phyloP scores from a whole-genome alignment of 1,140 invertebrate species.

The Camponotus vicinus region DNA sequence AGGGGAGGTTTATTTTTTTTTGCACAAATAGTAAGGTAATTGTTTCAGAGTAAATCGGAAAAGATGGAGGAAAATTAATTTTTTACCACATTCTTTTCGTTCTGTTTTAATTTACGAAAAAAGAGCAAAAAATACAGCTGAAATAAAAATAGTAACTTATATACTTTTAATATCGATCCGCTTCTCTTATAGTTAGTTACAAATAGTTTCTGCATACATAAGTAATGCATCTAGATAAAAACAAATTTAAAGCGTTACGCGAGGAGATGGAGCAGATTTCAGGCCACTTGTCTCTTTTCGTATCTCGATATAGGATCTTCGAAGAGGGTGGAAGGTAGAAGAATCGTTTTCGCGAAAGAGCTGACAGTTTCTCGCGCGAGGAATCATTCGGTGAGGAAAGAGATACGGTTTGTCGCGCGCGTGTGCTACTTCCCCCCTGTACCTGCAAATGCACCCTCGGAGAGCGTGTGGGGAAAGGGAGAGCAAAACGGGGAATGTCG shows the following conservation, averaged over 20 bases:
- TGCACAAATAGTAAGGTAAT: not conserved
- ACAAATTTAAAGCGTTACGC: constrained; percentile 35
- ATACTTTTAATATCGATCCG: not conserved
- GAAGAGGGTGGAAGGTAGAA: not conserved
- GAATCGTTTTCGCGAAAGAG: constrained; percentile 40
- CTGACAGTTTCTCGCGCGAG: constrained; percentile 46
- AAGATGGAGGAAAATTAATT: too few species aligned
- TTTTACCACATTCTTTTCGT: too few species aligned
- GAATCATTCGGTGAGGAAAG: constrained; percentile 35
- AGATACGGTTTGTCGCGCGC: constrained; percentile 43
- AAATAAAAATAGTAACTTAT: not conserved
- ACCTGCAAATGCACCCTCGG: constrained; percentile 54
- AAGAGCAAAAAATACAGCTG: not conserved
- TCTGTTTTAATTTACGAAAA: constrained; percentile 13
- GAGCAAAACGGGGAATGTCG: constrained; percentile 31
- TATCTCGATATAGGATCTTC: not conserved
- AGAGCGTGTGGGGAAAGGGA: constrained; percentile 36
- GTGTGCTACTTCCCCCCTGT: constrained; percentile 22
- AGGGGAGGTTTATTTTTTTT: not conserved
- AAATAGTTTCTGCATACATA: not conserved
- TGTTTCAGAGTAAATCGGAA: too few species aligned
- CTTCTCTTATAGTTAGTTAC: constrained; percentile 20
- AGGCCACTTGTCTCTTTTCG: constrained; percentile 14
- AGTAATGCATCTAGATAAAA: not conserved
- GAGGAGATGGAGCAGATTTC: constrained; percentile 9